phyloP scores from a whole-genome alignment of 2,888 invertebrate species.

The Heliconius hortense region DNA sequence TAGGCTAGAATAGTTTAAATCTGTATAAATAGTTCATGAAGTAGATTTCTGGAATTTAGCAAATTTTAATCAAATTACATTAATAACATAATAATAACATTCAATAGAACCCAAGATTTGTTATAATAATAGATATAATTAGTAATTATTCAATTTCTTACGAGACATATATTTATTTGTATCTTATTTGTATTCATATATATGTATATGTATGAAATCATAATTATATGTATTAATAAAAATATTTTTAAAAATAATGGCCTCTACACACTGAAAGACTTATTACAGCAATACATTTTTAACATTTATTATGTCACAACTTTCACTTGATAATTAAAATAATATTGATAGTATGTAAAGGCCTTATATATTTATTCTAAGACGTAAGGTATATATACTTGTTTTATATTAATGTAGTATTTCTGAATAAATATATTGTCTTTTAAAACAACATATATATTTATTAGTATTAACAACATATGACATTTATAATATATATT shows the following conservation, averaged over 20 bases:
- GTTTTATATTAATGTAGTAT: neutral
- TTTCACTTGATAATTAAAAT: neutral
- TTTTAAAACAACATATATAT: no score
- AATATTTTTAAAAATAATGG: neutral
- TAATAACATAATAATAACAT: neutral
- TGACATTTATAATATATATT: neutral
- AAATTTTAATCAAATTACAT: constrained; percentile 2
- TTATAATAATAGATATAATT: neutral
- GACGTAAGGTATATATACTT: neutral
- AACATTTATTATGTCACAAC: neutral
- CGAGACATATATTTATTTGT: no score
- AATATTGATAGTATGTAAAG: constrained; percentile 11
- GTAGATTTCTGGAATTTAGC: neutral
- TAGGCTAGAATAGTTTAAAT: neutral
- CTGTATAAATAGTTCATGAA: neutral
- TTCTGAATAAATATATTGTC: neutral
- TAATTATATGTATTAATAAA: neutral
- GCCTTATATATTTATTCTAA: constrained; percentile 9
- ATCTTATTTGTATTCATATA: no score
- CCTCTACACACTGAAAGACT: constrained; percentile 9
- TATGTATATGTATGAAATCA: neutral
- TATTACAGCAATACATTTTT: neutral
- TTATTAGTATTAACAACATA: no score
- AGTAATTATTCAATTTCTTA: neutral
- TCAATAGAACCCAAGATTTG: constrained; percentile 4